These are phyloP conservation scores for Meriones psammophilus DNA, from an alignment of 2,797 vertebrate species.

Conservation along the genomic window DNA sequence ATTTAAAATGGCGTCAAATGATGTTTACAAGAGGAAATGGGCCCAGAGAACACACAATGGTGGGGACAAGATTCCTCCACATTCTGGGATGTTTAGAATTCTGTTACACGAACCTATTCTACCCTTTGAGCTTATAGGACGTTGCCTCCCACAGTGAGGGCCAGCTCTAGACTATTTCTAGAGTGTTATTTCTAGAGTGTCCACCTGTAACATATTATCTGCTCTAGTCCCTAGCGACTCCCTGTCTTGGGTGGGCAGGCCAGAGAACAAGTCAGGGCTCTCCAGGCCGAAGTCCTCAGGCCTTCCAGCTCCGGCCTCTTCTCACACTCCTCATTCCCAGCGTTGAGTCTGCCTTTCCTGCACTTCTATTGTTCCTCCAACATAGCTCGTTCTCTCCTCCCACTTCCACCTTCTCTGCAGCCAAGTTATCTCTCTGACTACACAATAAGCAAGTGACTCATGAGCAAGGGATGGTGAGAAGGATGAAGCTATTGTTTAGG, in stretches of 20 bases:
- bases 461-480: neutral
- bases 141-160: neutral
- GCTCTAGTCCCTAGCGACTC: neutral
- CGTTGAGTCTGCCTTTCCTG: neutral
- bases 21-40: neutral
- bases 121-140: neutral
- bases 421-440: neutral
- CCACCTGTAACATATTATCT: neutral
- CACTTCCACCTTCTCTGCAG: neutral
- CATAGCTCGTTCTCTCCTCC: neutral
- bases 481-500: no score
- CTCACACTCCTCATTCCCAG: neutral
- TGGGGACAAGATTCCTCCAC: neutral
- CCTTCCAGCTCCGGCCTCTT: neutral
- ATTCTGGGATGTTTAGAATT: neutral
- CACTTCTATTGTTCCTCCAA: neutral
- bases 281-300: no score
- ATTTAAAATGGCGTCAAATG: neutral
- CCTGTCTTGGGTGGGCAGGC: neutral
- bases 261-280: neutral
- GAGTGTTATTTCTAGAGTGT: neutral
- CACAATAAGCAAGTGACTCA: neutral
- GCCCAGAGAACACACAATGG: neutral
- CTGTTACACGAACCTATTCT: neutral
- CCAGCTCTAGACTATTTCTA: neutral